These are phyloP conservation scores for Gouania willdenowi DNA, from an alignment of 2,797 vertebrate species.

Conservation along the genomic window DNA sequence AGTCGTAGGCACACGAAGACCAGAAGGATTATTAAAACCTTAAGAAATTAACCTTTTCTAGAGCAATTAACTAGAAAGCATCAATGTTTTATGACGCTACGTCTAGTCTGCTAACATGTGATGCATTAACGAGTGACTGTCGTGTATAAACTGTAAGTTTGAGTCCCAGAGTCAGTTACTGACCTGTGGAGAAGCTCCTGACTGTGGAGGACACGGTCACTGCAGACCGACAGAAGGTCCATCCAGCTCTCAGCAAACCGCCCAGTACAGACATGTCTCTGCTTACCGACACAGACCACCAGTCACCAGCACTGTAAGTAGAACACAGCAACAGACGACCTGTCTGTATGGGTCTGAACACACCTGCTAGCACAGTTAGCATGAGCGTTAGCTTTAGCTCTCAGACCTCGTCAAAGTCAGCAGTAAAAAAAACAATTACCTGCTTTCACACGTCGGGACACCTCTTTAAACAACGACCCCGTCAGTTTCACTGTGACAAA, in stretches of 20 bases:
- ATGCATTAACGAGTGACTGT: too few species aligned
- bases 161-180: too few species aligned
- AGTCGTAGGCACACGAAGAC: too few species aligned
- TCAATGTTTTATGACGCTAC: too few species aligned
- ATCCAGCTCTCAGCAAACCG: slow-evolving; percentile 48
- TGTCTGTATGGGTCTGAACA: too few species aligned
- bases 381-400: slow-evolving; percentile 45
- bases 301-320: background rate
- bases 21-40: too few species aligned
- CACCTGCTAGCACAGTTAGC: background rate
- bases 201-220: slow-evolving; percentile 39
- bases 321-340: too few species aligned
- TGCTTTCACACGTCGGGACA: background rate
- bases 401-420: too few species aligned
- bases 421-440: slow-evolving; percentile 11
- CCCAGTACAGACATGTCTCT: slow-evolving; percentile 58
- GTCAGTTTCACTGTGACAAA: background rate
- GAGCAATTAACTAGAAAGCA: too few species aligned
- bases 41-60: too few species aligned
- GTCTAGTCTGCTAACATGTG: too few species aligned
- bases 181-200: slow-evolving; percentile 61
- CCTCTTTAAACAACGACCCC: background rate
- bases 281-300: slow-evolving; percentile 14
- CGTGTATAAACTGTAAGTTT: too few species aligned
- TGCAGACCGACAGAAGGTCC: slow-evolving; percentile 54